Conservation (phyloP, 1,140 invertebrate genomes). For the Nautilus pompilius region DNA sequence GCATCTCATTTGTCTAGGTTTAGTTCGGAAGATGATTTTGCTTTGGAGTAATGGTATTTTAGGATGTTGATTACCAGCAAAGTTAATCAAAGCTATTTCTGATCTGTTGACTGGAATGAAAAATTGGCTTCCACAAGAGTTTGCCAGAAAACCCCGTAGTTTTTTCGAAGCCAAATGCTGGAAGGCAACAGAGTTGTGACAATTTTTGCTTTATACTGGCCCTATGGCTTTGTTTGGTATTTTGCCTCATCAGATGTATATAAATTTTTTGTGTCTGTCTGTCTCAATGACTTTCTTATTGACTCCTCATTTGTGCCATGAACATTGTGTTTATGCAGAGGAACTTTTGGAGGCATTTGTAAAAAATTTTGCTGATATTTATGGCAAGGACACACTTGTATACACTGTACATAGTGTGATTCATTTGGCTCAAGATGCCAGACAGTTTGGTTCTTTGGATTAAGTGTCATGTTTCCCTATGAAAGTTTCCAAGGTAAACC, state of each 20-base stretch:
- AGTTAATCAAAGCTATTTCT: conserved; percentile 17
- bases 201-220: conserved; percentile 56
- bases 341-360: conserved; percentile 42
- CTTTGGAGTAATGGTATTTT: conserved; percentile 31
- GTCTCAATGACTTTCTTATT: conserved; percentile 42
- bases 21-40: conserved; percentile 44
- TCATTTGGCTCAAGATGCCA: conserved; percentile 54
- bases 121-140: conserved; percentile 42
- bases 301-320: conserved; percentile 12
- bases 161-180: conserved; percentile 47
- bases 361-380: conserved; percentile 20
- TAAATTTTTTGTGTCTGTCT: conserved; percentile 53
- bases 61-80: too few species aligned
- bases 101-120: conserved; percentile 8
- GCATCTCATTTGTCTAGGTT: conserved; percentile 53
- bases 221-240: conserved; percentile 45
- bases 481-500: conserved; percentile 55
- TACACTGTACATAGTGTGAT: conserved; percentile 52
- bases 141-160: conserved; percentile 48
- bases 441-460: conserved; percentile 51
- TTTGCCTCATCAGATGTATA: conserved; percentile 40
- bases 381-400: conserved; percentile 40
- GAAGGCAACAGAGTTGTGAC: conserved; percentile 58
- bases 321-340: conserved; percentile 32
- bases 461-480: conserved; percentile 54